Evolutionary conservation across 2,888 invertebrate genomes (phyloP).

Genomic region (Augochlorella aurata): DNA sequence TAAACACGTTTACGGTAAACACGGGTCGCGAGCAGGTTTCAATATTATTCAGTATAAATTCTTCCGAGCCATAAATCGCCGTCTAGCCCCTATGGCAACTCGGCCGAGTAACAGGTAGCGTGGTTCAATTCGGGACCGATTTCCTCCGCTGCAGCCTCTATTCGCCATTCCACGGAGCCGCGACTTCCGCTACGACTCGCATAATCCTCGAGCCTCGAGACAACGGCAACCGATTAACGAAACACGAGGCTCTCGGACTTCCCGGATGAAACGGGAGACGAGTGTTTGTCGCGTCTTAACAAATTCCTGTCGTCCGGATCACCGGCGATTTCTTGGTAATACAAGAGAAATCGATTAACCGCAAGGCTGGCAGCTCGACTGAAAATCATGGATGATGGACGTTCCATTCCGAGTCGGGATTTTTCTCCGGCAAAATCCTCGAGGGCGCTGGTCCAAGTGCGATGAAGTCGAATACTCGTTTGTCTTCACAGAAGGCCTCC

Average conservation of each 20-base stretch:
- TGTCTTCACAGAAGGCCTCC: background rate
- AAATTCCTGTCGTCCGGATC: background rate
- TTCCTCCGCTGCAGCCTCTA: background rate
- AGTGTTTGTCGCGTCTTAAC: background rate
- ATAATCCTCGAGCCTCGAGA: slow-evolving; percentile 28
- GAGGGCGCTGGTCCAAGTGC: background rate
- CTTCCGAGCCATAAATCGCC: background rate
- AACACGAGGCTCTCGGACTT: slow-evolving; percentile 43
- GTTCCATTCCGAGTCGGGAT: background rate
- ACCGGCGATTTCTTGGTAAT: background rate
- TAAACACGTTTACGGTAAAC: background rate
- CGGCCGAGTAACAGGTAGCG: background rate
- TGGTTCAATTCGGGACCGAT: background rate
- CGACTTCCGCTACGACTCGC: background rate
- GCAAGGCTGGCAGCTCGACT: background rate
- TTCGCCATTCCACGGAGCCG: background rate
- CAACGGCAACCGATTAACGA: slow-evolving; percentile 42
- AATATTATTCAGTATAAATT: slow-evolving; percentile 1
- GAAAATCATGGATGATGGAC: background rate
- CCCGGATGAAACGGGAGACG: slow-evolving; percentile 28
- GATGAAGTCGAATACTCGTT: background rate
- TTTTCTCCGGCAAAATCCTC: background rate
- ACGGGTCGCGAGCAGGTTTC: background rate
- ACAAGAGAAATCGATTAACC: slow-evolving; percentile 8
- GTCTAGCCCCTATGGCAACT: background rate